These are phyloP conservation scores for Anthrax anthrax DNA, from an alignment of 2,888 invertebrate genomes.

Conservation along the genomic window DNA sequence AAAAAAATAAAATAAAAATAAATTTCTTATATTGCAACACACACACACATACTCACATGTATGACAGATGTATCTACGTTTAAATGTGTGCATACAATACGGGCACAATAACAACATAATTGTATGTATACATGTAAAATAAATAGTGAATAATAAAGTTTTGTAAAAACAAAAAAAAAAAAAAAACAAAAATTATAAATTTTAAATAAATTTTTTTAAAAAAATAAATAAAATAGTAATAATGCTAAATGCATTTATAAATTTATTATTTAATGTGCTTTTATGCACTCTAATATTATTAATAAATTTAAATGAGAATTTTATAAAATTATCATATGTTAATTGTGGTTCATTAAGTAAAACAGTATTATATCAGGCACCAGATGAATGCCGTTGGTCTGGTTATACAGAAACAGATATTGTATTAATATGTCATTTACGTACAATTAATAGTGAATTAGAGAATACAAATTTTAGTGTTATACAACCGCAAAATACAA, in stretches of 20 bases:
- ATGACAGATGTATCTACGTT: too few species aligned
- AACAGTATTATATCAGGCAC: conserved; percentile 54
- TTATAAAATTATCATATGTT: too few species aligned
- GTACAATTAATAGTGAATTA: conserved; percentile 75
- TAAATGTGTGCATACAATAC: too few species aligned
- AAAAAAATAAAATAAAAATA: too few species aligned
- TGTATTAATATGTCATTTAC: conserved; percentile 59
- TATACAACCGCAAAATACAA: conserved; percentile 71
- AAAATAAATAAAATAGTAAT: too few species aligned
- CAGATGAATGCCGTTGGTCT: conserved; percentile 56
- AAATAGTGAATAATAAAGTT: too few species aligned
- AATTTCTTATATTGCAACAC: too few species aligned
- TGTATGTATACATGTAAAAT: too few species aligned
- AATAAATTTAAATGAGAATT: too few species aligned
- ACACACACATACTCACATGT: too few species aligned
- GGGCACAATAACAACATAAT: too few species aligned
- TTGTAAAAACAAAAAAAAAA: background rate
- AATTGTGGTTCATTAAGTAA: conserved; percentile 30
- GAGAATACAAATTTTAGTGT: conserved; percentile 80
- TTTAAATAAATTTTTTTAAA: too few species aligned
- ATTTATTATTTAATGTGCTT: background rate
- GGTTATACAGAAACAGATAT: conserved; percentile 41
- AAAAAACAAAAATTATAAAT: background rate
- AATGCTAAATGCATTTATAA: background rate
- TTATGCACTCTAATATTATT: background rate